phyloP scores from a whole-genome alignment of 1,140 invertebrate species.

The Cardiocondyla obscurior region DNA sequence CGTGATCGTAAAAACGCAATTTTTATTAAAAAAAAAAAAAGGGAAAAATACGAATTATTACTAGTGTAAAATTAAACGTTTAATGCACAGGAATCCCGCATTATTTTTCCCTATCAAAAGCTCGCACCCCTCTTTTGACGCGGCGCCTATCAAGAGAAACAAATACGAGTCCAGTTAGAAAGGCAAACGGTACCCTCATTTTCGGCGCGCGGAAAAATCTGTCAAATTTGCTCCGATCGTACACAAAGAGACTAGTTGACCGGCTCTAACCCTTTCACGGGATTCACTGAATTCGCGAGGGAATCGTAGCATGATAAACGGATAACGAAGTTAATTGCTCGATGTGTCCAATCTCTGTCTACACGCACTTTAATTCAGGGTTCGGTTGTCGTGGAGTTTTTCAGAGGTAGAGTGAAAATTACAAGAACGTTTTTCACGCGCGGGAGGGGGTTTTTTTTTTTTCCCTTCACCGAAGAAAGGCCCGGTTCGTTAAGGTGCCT shows the following conservation, averaged over 20 bases:
- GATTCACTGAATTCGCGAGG: constrained; percentile 15
- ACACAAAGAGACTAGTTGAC: constrained; percentile 20
- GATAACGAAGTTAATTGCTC: constrained; percentile 43
- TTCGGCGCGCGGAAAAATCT: constrained; percentile 18
- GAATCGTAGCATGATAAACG: constrained; percentile 23
- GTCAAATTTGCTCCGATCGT: constrained; percentile 15
- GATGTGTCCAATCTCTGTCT: not conserved
- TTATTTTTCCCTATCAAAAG: not conserved
- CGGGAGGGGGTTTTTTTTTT: too few relatives aligned
- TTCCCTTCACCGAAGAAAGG: not conserved
- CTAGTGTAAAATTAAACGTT: not conserved
- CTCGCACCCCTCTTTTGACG: not conserved
- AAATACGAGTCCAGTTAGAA: constrained; percentile 29
- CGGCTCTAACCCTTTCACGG: not conserved
- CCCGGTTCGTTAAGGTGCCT: not conserved
- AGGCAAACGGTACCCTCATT: constrained; percentile 35
- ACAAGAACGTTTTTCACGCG: not conserved
- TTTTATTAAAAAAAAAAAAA: not conserved
- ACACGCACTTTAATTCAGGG: constrained; percentile 37
- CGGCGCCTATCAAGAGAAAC: not conserved
- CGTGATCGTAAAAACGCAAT: not conserved
- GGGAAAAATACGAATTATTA: not conserved
- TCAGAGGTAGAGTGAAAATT: not conserved
- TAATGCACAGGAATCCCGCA: not conserved
- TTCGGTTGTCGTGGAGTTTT: not conserved